A percentile compares a stretch with the other conserved stretches of the same genome.
Conservation (phyloP, 2,797 vertebrate genomes). For the Hylomyscus alleni region DNA sequence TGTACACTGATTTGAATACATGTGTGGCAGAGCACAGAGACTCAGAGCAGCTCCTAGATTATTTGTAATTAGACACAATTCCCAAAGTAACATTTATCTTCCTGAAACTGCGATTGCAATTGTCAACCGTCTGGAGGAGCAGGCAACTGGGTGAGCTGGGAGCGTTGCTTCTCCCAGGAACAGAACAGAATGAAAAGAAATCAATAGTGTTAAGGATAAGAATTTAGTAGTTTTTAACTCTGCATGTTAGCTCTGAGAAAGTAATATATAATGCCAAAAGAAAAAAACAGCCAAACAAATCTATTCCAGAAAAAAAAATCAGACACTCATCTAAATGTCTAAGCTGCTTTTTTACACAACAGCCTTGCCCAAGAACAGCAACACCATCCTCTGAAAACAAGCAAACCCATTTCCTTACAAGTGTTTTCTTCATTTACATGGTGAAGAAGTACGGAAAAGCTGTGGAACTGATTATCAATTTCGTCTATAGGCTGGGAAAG, state of each 20-base stretch:
- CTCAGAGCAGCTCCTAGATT: conserved; percentile 88
- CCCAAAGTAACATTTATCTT: conserved; percentile 95
- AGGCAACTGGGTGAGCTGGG: conserved; percentile 88
- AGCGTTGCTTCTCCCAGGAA: conserved; percentile 88
- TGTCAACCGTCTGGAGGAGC: conserved; percentile 92
- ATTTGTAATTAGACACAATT: conserved; percentile 94
- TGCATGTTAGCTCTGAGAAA: conserved; percentile 85
- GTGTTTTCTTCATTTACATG: conserved; percentile 79
- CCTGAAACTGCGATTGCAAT: conserved; percentile 91
- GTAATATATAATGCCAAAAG: conserved; percentile 83
- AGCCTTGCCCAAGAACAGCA: conserved; percentile 33
- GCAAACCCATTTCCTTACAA: conserved; percentile 53
- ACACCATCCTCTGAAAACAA: conserved; percentile 56
- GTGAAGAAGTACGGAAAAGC: conserved; percentile 70
- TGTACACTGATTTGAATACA: conserved; percentile 85
- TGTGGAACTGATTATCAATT: conserved; percentile 72
- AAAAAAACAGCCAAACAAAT: conserved; percentile 81
- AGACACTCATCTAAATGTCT: conserved; percentile 57
- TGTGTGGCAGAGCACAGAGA: conserved; percentile 88
- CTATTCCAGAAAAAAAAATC: conserved; percentile 72
- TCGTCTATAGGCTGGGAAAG: conserved; percentile 57
- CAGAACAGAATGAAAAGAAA: conserved; percentile 92
- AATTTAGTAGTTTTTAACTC: conserved; percentile 92
- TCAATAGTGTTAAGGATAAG: conserved; percentile 91
- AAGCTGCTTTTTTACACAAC: neutral